phyloP scores from a whole-genome alignment of 2,113 vertebrate species.

The Amphiprion ocellaris region DNA sequence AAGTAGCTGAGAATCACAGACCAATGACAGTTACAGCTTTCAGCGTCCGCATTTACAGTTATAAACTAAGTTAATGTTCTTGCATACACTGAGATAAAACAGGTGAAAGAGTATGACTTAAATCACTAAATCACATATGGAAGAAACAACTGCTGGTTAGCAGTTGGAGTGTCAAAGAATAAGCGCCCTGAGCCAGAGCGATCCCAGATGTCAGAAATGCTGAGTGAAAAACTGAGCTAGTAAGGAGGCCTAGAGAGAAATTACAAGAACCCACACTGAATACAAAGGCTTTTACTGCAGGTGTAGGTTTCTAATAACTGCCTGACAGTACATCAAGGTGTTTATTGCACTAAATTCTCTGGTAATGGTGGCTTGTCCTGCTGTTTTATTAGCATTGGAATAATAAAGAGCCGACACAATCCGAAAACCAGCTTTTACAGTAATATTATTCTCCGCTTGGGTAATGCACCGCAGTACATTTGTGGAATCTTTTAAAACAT shows the following conservation, averaged over 20 bases:
- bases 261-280: neutral
- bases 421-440: neutral
- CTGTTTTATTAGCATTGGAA: slow-evolving; percentile 24
- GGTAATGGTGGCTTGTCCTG: slow-evolving; percentile 1
- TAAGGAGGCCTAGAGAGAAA: slow-evolving; percentile 5
- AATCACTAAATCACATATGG: slow-evolving; percentile 3
- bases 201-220: slow-evolving; percentile 4
- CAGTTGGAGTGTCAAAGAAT: neutral
- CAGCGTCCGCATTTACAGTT: neutral
- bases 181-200: neutral
- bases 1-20: neutral
- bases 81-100: neutral
- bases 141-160: neutral
- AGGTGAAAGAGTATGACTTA: neutral
- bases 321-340: slow-evolving; percentile 14
- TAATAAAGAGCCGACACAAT: neutral
- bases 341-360: slow-evolving; percentile 14
- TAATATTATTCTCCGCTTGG: neutral
- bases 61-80: neutral
- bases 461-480: slow-evolving; percentile 5
- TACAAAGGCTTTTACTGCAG: neutral
- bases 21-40: neutral
- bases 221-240: neutral
- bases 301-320: slow-evolving; percentile 10
- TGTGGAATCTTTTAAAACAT: slow-evolving; percentile 14